phyloP scores from a whole-genome alignment of 2,797 vertebrate species.

The Phrynocephalus guinanensis region DNA sequence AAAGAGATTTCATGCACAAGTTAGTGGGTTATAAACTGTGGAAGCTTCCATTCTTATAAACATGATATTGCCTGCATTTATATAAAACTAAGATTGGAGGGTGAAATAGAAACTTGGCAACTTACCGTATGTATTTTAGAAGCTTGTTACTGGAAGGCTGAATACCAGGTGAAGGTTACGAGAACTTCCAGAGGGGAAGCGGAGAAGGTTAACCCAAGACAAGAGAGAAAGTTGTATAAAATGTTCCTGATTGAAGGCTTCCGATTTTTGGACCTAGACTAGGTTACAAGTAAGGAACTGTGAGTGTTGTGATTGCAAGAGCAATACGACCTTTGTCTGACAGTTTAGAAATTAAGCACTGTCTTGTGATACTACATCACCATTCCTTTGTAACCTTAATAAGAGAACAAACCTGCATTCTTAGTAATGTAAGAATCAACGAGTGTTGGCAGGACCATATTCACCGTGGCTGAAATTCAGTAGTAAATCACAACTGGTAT shows the following conservation, averaged over 20 bases:
- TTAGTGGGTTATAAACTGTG: constrained; percentile 9
- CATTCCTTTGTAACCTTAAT: constrained; percentile 3
- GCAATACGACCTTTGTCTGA: not conserved
- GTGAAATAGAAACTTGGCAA: not conserved
- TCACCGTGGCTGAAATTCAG: not conserved
- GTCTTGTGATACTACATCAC: not conserved
- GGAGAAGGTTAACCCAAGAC: not conserved
- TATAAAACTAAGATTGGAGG: not conserved
- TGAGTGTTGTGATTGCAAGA: not conserved
- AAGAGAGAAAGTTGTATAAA: not conserved
- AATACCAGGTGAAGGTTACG: constrained; percentile 25
- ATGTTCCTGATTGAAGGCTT: not conserved
- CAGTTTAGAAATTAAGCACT: constrained; percentile 2
- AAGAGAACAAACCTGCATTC: constrained; percentile 3
- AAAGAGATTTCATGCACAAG: not conserved
- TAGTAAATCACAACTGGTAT: no score
- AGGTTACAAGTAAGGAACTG: not conserved
- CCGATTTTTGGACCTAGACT: not conserved
- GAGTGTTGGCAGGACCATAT: not conserved
- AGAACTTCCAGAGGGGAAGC: not conserved
- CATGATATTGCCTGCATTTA: constrained; percentile 9
- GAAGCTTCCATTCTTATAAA: not conserved
- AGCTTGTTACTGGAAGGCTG: not conserved
- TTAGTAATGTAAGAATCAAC: not conserved
- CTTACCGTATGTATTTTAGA: no score